Evolutionary conservation across 37 sponge, comb jelly and placozoan genomes (phyloP), one percentile per base, ranked within the genome.

Genomic region (Mnemiopsis leidyi): DNA sequence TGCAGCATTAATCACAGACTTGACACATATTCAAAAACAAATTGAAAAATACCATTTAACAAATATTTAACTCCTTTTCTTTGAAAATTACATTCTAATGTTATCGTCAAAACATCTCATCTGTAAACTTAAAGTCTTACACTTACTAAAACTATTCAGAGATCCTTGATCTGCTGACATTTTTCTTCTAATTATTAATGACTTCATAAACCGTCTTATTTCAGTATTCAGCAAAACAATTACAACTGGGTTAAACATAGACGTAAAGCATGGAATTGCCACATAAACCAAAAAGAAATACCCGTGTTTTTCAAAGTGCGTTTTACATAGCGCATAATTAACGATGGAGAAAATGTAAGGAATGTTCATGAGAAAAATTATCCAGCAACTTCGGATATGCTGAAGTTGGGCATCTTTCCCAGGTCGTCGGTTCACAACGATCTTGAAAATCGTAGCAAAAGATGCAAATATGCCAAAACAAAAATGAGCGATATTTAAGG

Each of bases 291-390:
- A 32, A 32, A 21, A 77, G 18, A 77, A 77, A 34, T 77, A 77
- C 79, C 79, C 79, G 79, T 32, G 33, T 32, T 34, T 31, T 36
- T 77, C 35, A 34, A 77, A 77, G 3, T 31, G 32, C 0, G 79
- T 77, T 32, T 32, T 28, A 13, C 32, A 77, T 21, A 77, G 79
- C 36, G 36, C 18, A 36, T 77, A 77, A 20, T 77, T 77, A 32
- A 77, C 18, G 21, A 77, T 32, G 1, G 79, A 77, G 79, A 77
- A 31, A 36, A 77, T 9, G 36, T 77, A 77, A 31, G 79, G 79
- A 13, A 77, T 36, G 79, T 77, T 77, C 79, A 77, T 77, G 20
- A 77, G 36, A 18, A 28, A 77, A 3, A 77, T 77, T 26, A 77
- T 32, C 35, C 26, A 32, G 32, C 79, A 31, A 36, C 79, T 77